Evolutionary conservation across 2,113 vertebrate species (phyloP), one percentile per base, ranked within the genome.

Genomic region (Orycteropus afer): DNA sequence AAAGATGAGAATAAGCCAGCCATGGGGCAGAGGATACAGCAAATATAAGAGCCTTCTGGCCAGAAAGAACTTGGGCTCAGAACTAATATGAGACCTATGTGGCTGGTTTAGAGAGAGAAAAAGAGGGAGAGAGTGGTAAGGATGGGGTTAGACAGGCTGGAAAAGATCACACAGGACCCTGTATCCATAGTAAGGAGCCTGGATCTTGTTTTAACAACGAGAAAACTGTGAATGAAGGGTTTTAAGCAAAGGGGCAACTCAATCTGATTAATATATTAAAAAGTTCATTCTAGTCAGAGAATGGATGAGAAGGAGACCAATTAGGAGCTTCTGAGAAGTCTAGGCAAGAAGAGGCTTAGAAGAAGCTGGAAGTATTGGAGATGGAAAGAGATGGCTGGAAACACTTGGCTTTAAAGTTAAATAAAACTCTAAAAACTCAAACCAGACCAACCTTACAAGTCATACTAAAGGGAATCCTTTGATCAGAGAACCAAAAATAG

Each of bases 341-440:
- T n/a, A 47, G 27, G 57, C 8, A 77, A 90, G 67, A 91, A 90
- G 18, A 59, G 32, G 32, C 77, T 85, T 92, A 14, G 37, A n/a
- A 67, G 65, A 84, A 47, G 23, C 67, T 42, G 27, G 37, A 25
- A 67, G 34, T 13, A 71, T 32, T 61, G 22, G 45, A 67, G n/a
- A 37, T 7, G 29, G 29, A 71, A 11, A 86, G n/a, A 76, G 7
- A 78, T 4, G 74, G 27, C 4, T 76, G 42, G 73, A 74, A 89
- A 94, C 37, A 53, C 4, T 27, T 61, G 63, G 11, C 20, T 92
- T 90, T 73, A 84, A 95, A 81, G 76, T 80, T 87, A 94, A 92
- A 18, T 27, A 78, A 86, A 92, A n/a, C n/a, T n/a, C n/a, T n/a
- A n/a, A n/a, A n/a, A n/a, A n/a, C n/a, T n/a, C n/a, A n/a, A n/a